Conservation (phyloP, 2,797 vertebrate species). For the Rhinatrema bivittatum region DNA sequence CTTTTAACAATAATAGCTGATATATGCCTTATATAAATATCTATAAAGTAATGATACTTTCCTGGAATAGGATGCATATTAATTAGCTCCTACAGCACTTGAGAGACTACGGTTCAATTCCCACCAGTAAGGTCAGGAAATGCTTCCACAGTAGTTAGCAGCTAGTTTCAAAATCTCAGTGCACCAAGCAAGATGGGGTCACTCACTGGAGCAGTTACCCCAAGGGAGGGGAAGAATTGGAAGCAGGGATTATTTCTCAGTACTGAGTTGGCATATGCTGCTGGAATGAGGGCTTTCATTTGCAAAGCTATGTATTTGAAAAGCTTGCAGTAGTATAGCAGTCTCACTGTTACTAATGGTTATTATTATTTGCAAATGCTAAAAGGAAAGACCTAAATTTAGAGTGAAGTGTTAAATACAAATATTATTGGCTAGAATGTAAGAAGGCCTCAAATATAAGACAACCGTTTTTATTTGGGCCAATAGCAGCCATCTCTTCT, state of each 20-base stretch:
- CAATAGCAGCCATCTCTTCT: too few relatives aligned
- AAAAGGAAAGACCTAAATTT: conserved; percentile 21
- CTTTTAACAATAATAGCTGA: conserved; percentile 46
- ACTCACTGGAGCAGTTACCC: conserved; percentile 45
- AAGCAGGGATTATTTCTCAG: conserved; percentile 43
- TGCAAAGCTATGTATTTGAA: conserved; percentile 12
- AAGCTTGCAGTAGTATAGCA: conserved; percentile 13
- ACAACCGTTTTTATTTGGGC: too few relatives aligned
- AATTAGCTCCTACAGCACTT: conserved; percentile 61
- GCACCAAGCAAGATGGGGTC: conserved; percentile 44
- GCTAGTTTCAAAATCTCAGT: conserved; percentile 56
- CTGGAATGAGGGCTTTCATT: conserved; percentile 31
- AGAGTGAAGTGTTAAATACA: too few relatives aligned
- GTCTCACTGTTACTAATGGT: conserved; percentile 27
- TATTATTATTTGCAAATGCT: conserved; percentile 34
- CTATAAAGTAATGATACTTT: conserved; percentile 60
- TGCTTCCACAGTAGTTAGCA: conserved; percentile 56
- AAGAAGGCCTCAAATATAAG: too few relatives aligned
- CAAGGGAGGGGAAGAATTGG: conserved; percentile 49
- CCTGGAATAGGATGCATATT: conserved; percentile 62
- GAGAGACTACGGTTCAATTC: conserved; percentile 60
- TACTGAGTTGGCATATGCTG: conserved; percentile 24
- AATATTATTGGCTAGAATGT: too few relatives aligned
- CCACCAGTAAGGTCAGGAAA: conserved; percentile 61
- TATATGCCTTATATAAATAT: conserved; percentile 49